Base-by-base conservation (phyloP, 1,140 invertebrate species). In the Varroa destructor region DNA sequence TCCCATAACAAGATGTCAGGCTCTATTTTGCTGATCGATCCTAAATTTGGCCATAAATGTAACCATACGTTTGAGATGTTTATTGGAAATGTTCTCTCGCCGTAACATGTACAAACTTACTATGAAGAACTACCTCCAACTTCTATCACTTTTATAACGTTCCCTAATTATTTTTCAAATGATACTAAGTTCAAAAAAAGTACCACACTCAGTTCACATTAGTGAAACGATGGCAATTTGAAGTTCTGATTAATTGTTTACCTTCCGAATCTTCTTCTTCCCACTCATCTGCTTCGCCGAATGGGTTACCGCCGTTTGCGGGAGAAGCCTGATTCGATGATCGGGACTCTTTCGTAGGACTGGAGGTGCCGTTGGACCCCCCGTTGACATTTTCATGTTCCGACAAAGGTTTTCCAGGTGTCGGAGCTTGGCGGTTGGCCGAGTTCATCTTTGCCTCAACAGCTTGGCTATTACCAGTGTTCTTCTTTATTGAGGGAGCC, bases 241-340 rank as follows among this genome's bases (percentile, higher is more conserved):
- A 25, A 25, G 25, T 25, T 25, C 25, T 25, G 46, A 51, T 51
- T 51, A 51, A 51, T 51, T 51, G 46, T 8, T 40, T 46, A 67
- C 61, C 87, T 74, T 90, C 87, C 74, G 82, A 82, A 40, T 77
- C 84, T 56, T 83, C 87, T 75, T 88, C 88, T 73, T 89, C 82
- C 78, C 82, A 88, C 71, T 83, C 82, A 73, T 78, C 78, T 25
- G 74, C 81, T 73, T 82, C 81, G 80, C 91, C 90, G 75, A 82
- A 82, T 25, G 80, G 80, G 73, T 79, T 81, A 1, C 73, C 72
- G 40, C 61, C 61, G 61, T 67, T 67, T 40, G 61, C 46, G 10
- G 61, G 61, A 67, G 61, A 67, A 2, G 61, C 40, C 61, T 67
- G 61, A 40, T 67, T 67, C 61, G 61, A 67, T 12, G 61, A 67